phyloP scores from a whole-genome alignment of 2,888 invertebrate genomes.

The Sylvicola fuscatus region DNA sequence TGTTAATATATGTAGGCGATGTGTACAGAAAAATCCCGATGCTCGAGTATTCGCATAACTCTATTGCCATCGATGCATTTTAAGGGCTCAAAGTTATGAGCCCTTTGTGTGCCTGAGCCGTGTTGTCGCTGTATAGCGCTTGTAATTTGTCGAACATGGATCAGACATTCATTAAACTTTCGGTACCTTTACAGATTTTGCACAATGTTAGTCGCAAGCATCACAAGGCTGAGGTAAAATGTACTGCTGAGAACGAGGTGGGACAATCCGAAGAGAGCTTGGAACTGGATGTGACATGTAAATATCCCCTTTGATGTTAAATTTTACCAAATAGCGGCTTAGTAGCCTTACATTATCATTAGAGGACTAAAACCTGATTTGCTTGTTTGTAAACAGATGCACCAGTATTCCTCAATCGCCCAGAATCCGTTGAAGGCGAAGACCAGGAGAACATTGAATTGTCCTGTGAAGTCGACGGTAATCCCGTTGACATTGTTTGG shows the following conservation, averaged over 20 bases:
- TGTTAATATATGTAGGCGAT: no score
- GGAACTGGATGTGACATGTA: constrained; percentile 76
- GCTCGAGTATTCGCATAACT: no score
- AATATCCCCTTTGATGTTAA: constrained; percentile 26
- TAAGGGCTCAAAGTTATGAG: no score
- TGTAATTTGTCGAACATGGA: no score
- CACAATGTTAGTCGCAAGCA: constrained; percentile 62
- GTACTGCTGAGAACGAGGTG: constrained; percentile 81
- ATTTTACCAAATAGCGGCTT: background rate
- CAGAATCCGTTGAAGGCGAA: constrained; percentile 64
- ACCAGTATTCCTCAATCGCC: constrained; percentile 56
- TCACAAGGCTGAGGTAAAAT: constrained; percentile 73
- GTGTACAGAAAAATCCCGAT: no score
- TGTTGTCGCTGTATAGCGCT: no score
- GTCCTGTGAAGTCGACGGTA: constrained; percentile 77
- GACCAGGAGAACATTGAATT: constrained; percentile 58
- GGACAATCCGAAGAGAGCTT: constrained; percentile 77
- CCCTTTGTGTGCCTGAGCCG: no score
- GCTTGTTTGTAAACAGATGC: constrained; percentile 36
- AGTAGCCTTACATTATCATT: background rate
- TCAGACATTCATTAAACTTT: background rate
- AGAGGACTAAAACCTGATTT: constrained; percentile 3
- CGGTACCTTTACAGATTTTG: constrained; percentile 30
- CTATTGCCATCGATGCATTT: no score
- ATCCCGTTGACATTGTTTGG: constrained; percentile 76